Percentiles rank a stretch among this genome's conserved stretches.
Evolutionary conservation across 2,113 vertebrate genomes (phyloP).

Genomic region (Pongo abelii): DNA sequence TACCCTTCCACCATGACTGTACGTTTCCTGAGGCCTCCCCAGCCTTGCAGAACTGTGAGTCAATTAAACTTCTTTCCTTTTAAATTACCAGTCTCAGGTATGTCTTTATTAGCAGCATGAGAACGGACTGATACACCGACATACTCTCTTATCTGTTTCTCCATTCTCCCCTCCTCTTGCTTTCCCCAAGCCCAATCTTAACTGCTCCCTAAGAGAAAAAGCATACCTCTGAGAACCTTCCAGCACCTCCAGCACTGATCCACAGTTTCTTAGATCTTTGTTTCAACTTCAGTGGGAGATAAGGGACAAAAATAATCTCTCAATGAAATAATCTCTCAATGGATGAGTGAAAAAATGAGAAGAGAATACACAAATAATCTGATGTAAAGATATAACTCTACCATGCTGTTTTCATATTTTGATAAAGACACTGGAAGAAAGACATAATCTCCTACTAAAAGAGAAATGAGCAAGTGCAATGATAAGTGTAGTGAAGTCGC

Average conservation of each 20-base stretch:
- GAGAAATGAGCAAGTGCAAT: not conserved
- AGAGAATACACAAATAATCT: not conserved
- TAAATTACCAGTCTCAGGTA: no score
- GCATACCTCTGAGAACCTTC: not conserved
- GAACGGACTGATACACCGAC: no score
- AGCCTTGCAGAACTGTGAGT: no score
- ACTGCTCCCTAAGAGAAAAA: not conserved
- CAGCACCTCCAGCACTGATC: not conserved
- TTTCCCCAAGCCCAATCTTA: not conserved
- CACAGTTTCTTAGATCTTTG: not conserved
- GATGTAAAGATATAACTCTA: not conserved
- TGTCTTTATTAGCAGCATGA: no score
- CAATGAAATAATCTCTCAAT: not conserved
- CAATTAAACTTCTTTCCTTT: no score
- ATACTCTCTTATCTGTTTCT: not conserved
- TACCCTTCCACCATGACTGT: no score
- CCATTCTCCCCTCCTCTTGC: not conserved
- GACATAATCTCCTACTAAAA: not conserved
- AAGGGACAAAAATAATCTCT: not conserved
- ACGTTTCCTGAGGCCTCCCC: no score
- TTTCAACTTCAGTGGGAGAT: not conserved
- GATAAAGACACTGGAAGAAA: not conserved
- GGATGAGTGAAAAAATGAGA: not conserved
- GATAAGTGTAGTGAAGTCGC: not conserved
- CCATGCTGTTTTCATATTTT: not conserved